A percentile compares a stretch with the other conserved stretches of the same genome.
These are phyloP conservation scores for Drosophila quadrilineata DNA, from an alignment of 1,140 invertebrate genomes.

Conservation along the genomic window DNA sequence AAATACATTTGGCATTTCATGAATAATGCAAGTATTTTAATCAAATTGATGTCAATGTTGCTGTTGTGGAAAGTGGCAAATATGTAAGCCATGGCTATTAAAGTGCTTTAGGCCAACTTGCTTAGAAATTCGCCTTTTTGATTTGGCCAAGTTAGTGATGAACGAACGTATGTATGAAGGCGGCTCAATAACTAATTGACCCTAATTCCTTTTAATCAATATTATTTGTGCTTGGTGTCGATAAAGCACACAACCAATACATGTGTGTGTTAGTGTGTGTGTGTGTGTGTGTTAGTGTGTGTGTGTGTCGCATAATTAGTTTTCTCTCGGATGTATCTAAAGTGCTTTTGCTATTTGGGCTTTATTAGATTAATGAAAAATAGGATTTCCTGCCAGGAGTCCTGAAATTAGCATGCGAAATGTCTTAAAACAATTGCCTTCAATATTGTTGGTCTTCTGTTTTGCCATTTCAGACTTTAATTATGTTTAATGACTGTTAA, in stretches of 20 bases:
- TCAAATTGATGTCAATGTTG: too few species aligned
- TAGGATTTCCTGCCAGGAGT: slow-evolving; percentile 36
- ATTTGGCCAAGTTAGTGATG: too few species aligned
- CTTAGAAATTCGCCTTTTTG: slow-evolving; percentile 25
- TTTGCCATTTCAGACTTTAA: too few species aligned
- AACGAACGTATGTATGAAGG: too few species aligned
- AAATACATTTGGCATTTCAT: too few species aligned
- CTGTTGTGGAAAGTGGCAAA: too few species aligned
- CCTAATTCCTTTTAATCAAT: slow-evolving; percentile 63
- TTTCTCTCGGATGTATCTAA: slow-evolving; percentile 46
- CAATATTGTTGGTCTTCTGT: too few species aligned
- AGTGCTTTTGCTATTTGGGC: slow-evolving; percentile 36
- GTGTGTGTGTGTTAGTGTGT: slow-evolving; percentile 17
- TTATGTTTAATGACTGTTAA: too few species aligned
- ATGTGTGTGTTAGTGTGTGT: background rate
- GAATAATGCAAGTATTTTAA: too few species aligned
- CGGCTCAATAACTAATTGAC: slow-evolving; percentile 54
- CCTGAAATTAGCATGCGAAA: background rate
- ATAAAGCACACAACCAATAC: background rate
- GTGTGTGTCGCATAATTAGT: slow-evolving; percentile 56
- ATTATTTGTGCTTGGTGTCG: slow-evolving; percentile 40
- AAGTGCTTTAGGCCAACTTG: background rate
- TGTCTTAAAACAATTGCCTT: slow-evolving; percentile 35
- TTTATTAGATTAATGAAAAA: slow-evolving; percentile 68
- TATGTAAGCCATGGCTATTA: background rate